Base-by-base conservation (phyloP, 2,888 invertebrate genomes). In the Acleris holmiana region DNA sequence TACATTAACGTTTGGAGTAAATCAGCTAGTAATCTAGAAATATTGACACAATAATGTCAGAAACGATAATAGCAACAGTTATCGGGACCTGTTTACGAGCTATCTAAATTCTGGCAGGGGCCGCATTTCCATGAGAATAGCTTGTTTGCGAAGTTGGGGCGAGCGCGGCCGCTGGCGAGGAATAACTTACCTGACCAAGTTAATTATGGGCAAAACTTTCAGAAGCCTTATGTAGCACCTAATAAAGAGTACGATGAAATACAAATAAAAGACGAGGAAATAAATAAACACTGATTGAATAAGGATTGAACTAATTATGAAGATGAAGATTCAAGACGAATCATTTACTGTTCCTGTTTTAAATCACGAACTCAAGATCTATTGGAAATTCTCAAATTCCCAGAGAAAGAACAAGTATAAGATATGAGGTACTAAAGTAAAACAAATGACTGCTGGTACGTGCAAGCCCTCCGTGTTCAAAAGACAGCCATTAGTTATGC, bases 81-180 rank as follows among this genome's bases (percentile, higher is more conserved):
- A 74, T 73, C 69, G 67, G 70, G 73, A 73, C 72, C 74, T 76
- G 74, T 75, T 75, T 74, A 73, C 75, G 76, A 73, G 73, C 76
- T 72, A 75, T 79, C 74, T 73, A 76, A 79, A 82, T 81, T 79
- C 73, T 72, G 76, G 73, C 75, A 71, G 73, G 73, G 76, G 68
- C 61, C 65, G 40, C 55, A 86, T 88, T 86, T 80, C 75, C 86
- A 86, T 87, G 79, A 84, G 78, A 86, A 86, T 84, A 76, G 79
- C 75, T 79, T 77, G 82, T 83, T 84, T 79, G 76, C 74, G 68
- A 71, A 69, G 70, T 68, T 60, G 67, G 69, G 70, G 73, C 76
- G 76, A 80, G 79, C 76, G 76, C 70, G 73, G 62, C 69, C 67
- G 64, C 73, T 66, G 69, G 67, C 61, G 66, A 76, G 69, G 74